phyloP scores from a whole-genome alignment of 2,888 invertebrate species.

The Drosophila mimetica region DNA sequence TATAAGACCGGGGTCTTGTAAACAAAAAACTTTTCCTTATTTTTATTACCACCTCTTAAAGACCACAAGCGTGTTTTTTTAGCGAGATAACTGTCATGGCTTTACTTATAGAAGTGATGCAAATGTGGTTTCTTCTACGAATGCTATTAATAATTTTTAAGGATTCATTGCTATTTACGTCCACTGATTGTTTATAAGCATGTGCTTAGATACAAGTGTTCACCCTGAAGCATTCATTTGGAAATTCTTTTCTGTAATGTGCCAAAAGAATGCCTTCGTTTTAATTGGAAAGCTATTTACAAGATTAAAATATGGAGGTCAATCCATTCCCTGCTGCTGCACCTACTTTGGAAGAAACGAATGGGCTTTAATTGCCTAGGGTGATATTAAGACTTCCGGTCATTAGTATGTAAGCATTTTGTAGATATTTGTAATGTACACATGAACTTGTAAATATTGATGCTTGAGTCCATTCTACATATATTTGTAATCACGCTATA shows the following conservation, averaged over 20 bases:
- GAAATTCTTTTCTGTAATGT: not conserved
- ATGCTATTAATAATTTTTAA: no score
- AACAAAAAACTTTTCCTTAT: conserved; percentile 8
- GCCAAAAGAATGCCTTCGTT: not conserved
- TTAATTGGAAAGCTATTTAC: not conserved
- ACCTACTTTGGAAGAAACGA: not conserved
- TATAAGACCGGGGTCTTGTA: conserved; percentile 21
- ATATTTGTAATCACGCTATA: no score
- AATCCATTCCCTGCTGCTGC: not conserved
- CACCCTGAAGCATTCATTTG: not conserved
- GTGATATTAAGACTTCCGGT: not conserved
- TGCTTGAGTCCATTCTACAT: no score
- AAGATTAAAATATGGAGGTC: not conserved
- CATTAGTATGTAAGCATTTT: not conserved
- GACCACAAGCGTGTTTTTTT: not conserved
- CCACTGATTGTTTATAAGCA: not conserved
- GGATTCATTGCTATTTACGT: no score
- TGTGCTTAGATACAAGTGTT: not conserved
- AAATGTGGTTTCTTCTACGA: not conserved
- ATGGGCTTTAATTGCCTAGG: not conserved
- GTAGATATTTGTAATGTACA: not conserved
- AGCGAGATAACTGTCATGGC: not conserved
- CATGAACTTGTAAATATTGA: not conserved
- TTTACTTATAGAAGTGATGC: conserved; percentile 9
- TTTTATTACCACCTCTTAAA: conserved; percentile 14